These are phyloP conservation scores for Euura lappo DNA, from an alignment of 1,140 invertebrate genomes.

Conservation along the genomic window DNA sequence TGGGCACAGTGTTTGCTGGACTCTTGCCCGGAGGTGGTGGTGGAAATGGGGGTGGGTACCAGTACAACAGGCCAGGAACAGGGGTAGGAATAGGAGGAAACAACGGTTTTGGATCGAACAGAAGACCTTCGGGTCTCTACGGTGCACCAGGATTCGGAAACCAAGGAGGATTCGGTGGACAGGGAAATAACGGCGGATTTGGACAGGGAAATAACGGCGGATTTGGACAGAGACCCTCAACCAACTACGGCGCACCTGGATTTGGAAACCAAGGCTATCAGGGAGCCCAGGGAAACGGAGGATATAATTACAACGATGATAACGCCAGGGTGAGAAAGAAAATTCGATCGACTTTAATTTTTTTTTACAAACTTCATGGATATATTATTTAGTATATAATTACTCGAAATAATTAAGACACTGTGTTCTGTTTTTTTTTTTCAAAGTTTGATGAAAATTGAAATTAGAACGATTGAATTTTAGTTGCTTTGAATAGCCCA, in stretches of 20 bases:
- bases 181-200: neutral
- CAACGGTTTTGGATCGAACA: conserved; percentile 1
- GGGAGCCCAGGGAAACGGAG: conserved; percentile 18
- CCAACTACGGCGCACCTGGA: conserved; percentile 14
- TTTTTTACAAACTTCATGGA: too few species aligned
- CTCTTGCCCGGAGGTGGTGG: conserved; percentile 42
- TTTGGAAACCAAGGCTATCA: conserved; percentile 27
- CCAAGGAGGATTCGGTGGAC: conserved; percentile 20
- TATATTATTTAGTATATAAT: too few species aligned
- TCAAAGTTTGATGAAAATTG: too few species aligned
- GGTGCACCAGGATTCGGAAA: conserved; percentile 18
- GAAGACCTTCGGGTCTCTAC: conserved; percentile 25
- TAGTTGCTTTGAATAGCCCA: too few species aligned
- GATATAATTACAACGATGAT: conserved; percentile 37
- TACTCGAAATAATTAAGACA: neutral
- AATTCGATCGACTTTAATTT: too few species aligned
- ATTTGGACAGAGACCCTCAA: conserved; percentile 17
- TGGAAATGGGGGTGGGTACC: conserved; percentile 26
- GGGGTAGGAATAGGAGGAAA: conserved; percentile 20
- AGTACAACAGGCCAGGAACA: conserved; percentile 36
- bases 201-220: conserved; percentile 5
- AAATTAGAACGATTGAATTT: too few species aligned
- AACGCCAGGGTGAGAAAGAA: conserved; percentile 40
- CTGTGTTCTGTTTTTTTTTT: too few species aligned
- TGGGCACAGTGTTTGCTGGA: conserved; percentile 41